phyloP scores from a whole-genome alignment of 2,113 vertebrate species.

The Bothrops jararaca region DNA sequence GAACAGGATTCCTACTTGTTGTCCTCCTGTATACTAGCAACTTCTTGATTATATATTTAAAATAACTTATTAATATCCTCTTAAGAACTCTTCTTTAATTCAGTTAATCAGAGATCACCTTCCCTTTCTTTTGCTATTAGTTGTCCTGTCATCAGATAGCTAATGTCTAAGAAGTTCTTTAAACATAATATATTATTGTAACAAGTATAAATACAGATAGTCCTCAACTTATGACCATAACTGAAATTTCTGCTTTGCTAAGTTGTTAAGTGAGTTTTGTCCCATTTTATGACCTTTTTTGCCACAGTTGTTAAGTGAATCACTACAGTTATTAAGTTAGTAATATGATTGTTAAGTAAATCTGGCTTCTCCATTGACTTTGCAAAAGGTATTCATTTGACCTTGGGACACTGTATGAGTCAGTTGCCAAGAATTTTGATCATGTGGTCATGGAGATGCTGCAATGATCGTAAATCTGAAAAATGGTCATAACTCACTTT shows the following conservation, averaged over 20 bases:
- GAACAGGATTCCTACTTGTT: neutral
- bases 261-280: neutral
- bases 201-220: neutral
- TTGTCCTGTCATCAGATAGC: neutral
- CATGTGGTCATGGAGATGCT: neutral
- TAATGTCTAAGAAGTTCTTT: neutral
- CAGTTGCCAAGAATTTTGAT: neutral
- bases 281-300: neutral
- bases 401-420: neutral
- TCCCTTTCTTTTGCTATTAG: neutral
- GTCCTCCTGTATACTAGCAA: neutral
- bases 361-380: neutral
- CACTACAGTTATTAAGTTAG: neutral
- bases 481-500: neutral
- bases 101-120: neutral
- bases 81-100: neutral
- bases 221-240: neutral
- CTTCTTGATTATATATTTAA: neutral
- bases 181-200: neutral
- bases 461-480: neutral
- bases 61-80: neutral
- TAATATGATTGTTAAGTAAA: neutral
- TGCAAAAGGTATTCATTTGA: neutral
- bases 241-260: neutral
- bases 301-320: neutral